Base-by-base conservation (phyloP, 2,888 invertebrate species). In the Cantharis nigra region DNA sequence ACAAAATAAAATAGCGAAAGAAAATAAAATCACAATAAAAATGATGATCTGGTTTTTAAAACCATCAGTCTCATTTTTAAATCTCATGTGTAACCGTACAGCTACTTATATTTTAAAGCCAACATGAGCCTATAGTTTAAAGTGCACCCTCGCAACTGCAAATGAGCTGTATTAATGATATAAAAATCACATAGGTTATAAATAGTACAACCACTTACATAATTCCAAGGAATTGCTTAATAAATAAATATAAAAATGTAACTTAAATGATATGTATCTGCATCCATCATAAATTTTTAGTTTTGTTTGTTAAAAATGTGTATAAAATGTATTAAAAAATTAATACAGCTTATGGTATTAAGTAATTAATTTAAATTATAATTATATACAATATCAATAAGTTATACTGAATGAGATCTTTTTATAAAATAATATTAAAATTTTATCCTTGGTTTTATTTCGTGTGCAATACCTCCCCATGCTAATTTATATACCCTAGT, bases 391-490 rank as follows among this genome's bases (percentile, higher is more conserved):
- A 18, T n/a, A 67, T 28, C 65, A 69, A 74, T 74, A 71, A 74
- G 73, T 67, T 75, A 75, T 49, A 26, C n/a, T 70, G 49, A 64
- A 70, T 75, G 78, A 78, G 78, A 78, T 78, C 78, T 62, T 75
- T 28, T 70, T 18, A 65, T 70, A 13, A 72, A 71, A 65, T 71
- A 72, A 81, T 69, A 76, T 87, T 86, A 93, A 88, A 92, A 92
- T 88, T 93, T 92, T 85, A 92, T 91, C 89, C 94, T 93, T 81
- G 93, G 92, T 87, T 94, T 94, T 82, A 96, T 92, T 90, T 97
- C 96, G 86, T 98, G 97, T 70, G 97, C 98, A 69, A 95, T 90
- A 49, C 99, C 99, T 80, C 99, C 98, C 98, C 98, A 99, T 84
- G 95, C 94, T 80, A 99, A 91, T 87, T 95, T 94, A 90, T 96